Conservation (phyloP, 2,888 invertebrate species). For the Antheraea assamensis region DNA sequence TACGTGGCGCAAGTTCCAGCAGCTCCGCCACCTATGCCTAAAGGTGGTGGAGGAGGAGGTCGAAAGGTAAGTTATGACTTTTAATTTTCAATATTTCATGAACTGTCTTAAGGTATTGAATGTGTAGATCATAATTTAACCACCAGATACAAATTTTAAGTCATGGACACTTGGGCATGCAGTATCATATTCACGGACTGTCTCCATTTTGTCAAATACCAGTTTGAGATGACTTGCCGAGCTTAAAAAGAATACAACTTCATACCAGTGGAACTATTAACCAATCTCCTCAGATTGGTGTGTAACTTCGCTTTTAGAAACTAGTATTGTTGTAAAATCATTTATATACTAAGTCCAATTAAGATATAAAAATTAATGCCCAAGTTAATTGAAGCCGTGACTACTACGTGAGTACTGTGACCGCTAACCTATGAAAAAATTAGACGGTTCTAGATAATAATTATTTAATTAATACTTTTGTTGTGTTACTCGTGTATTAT, state of each 20-base stretch:
- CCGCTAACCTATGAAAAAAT: no score
- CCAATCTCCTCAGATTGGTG: not conserved
- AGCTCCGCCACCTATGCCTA: constrained; percentile 72
- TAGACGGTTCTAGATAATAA: no score
- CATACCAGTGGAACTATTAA: not conserved
- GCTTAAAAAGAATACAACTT: no score
- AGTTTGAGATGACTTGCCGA: no score
- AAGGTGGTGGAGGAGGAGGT: constrained; percentile 65
- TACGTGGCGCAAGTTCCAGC: constrained; percentile 83
- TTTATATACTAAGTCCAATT: not conserved
- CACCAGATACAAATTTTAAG: no score
- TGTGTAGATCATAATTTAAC: no score
- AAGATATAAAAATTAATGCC: not conserved
- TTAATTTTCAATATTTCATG: not conserved
- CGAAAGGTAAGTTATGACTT: constrained; percentile 61
- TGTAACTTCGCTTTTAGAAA: not conserved
- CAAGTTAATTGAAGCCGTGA: not conserved
- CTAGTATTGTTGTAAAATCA: not conserved
- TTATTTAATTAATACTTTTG: no score
- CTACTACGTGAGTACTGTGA: not conserved
- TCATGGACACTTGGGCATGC: no score
- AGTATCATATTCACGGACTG: no score
- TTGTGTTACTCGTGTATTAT: no score
- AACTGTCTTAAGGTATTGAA: not conserved
- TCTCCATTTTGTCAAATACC: no score